Conservation (phyloP, 2,113 vertebrate genomes). For the Cyprinodon variegatus region DNA sequence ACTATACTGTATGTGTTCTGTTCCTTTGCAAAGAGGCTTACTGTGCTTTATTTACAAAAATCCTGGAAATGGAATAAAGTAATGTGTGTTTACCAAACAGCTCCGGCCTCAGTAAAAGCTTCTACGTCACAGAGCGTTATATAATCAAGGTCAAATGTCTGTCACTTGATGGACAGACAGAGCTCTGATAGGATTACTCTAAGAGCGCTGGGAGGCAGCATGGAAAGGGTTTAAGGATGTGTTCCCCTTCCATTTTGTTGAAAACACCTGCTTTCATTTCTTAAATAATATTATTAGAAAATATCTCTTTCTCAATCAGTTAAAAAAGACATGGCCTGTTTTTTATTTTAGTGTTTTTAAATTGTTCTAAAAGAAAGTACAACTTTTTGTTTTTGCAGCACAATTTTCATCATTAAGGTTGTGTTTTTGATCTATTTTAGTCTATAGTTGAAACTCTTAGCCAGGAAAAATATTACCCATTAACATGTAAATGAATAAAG, state of each 20-base stretch:
- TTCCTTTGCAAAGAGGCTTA: background rate
- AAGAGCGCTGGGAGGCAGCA: slow-evolving; percentile 32
- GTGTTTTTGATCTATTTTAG: background rate
- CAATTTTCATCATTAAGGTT: background rate
- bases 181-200: slow-evolving; percentile 66
- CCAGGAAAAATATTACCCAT: background rate
- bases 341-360: background rate
- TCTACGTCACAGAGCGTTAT: slow-evolving; percentile 54
- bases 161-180: slow-evolving; percentile 61
- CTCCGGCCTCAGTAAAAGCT: slow-evolving; percentile 19
- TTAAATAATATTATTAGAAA: background rate
- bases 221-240: slow-evolving; percentile 36
- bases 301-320: background rate
- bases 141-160: slow-evolving; percentile 66
- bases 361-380: background rate
- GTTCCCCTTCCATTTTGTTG: slow-evolving; percentile 27
- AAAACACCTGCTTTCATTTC: slow-evolving; percentile 3
- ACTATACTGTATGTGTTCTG: background rate
- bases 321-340: background rate
- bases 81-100: slow-evolving; percentile 48
- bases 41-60: background rate
- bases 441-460: background rate
- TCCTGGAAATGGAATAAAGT: slow-evolving; percentile 8
- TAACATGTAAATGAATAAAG: background rate
- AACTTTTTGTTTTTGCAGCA: background rate